These are phyloP conservation scores for Probaryconus sp. DNA, from an alignment of 1,140 invertebrate genomes.

Conservation along the genomic window DNA sequence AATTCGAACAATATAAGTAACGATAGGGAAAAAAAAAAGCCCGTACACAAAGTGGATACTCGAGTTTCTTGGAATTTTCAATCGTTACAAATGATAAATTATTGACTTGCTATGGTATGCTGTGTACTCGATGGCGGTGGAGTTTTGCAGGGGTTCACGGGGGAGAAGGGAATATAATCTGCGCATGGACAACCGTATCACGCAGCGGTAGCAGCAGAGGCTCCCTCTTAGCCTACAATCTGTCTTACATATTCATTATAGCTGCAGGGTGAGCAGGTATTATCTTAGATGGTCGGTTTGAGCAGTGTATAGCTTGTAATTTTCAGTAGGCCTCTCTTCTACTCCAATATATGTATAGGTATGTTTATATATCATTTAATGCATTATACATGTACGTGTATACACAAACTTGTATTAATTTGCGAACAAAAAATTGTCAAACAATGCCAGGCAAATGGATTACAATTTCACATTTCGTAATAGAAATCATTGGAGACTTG, in stretches of 20 bases:
- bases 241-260: slow-evolving; percentile 80
- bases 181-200: slow-evolving; percentile 66
- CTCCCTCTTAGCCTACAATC: slow-evolving; percentile 79
- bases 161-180: slow-evolving; percentile 60
- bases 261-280: slow-evolving; percentile 77
- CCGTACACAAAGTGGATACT: slow-evolving; percentile 48
- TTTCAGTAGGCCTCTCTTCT: slow-evolving; percentile 72
- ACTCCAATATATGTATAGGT: slow-evolving; percentile 58
- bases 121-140: slow-evolving; percentile 45
- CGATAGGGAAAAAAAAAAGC: slow-evolving; percentile 29
- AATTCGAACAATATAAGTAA: slow-evolving; percentile 15
- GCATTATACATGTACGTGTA: slow-evolving; percentile 56
- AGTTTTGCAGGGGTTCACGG: slow-evolving; percentile 19
- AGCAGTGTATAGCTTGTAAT: slow-evolving; percentile 78
- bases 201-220: slow-evolving; percentile 76
- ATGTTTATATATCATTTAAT: slow-evolving; percentile 64
- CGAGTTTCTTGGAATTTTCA: slow-evolving; percentile 59
- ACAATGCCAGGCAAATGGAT: slow-evolving; percentile 47
- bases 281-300: slow-evolving; percentile 78
- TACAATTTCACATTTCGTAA: slow-evolving; percentile 5
- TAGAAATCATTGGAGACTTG: no score
- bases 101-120: slow-evolving; percentile 59
- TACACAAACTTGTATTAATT: slow-evolving; percentile 18
- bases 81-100: slow-evolving; percentile 65
- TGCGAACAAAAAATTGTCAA: slow-evolving; percentile 34